These are phyloP conservation scores for Nemurella pictetii DNA, from an alignment of 2,888 invertebrate genomes.

Conservation along the genomic window DNA sequence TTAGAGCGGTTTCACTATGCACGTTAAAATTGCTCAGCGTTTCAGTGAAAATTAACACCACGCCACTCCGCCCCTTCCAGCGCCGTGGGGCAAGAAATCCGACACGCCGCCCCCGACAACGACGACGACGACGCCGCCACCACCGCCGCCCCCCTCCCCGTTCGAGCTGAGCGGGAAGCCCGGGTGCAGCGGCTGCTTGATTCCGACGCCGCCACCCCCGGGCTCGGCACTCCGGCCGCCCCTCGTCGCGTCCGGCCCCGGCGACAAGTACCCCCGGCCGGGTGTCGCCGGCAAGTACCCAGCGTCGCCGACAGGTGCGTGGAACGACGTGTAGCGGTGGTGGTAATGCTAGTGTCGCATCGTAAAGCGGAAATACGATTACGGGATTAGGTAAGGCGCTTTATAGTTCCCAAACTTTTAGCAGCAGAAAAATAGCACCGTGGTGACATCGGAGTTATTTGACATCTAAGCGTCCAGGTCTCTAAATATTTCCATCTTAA, in stretches of 20 bases:
- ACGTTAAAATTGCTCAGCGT: too few relatives aligned
- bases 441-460: too few relatives aligned
- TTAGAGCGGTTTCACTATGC: too few relatives aligned
- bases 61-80: constrained; percentile 26
- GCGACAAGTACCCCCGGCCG: neutral
- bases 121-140: constrained; percentile 43
- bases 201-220: constrained; percentile 56
- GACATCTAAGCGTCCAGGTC: too few relatives aligned
- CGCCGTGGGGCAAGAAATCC: constrained; percentile 21
- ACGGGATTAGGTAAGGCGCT: too few relatives aligned
- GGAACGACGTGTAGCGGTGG: too few relatives aligned
- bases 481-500: too few relatives aligned
- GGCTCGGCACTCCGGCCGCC: constrained; percentile 34
- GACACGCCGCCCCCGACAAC: constrained; percentile 39
- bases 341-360: too few relatives aligned
- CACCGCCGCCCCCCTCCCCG: constrained; percentile 44
- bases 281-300: neutral
- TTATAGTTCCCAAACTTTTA: too few relatives aligned
- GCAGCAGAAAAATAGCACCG: too few relatives aligned
- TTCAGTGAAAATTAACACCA: too few relatives aligned
- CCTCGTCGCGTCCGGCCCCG: constrained; percentile 33
- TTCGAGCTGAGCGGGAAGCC: constrained; percentile 53
- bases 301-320: neutral
- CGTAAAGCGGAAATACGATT: too few relatives aligned
- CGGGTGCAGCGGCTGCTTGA: constrained; percentile 63